Base-by-base conservation (phyloP, 2,888 invertebrate species). In the Phytoseiulus persimilis region DNA sequence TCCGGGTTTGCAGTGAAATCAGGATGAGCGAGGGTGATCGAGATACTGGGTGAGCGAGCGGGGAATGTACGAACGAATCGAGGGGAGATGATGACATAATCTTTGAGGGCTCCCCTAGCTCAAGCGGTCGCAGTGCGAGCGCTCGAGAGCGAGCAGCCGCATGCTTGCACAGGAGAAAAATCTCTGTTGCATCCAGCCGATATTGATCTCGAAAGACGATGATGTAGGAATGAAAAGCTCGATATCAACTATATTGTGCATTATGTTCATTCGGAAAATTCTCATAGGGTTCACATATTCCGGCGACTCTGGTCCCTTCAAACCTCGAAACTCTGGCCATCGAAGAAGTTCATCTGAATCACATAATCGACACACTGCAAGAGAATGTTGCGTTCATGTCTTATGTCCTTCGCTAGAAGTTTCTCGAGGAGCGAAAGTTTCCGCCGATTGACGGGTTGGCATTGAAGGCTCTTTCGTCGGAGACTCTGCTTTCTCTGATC, bases 281-380 rank as follows among this genome's bases (percentile, higher is more conserved):
- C 2, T 31, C 2, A 0, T 39, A 9, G 9, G 39, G 39, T 6
- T 6, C 39, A 39, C 39, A 39, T 39, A 6, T 39, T 39, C 39
- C 39, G n/a, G n/a, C n/a, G n/a, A n/a, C n/a, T n/a, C n/a, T n/a
- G n/a, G n/a, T n/a, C n/a, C n/a, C n/a, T 33, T 31, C 31, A 87
- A n/a, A 87, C 87, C 23, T 87, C 87, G 45, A 32, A 87, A 18
- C 45, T 87, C 87, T 39, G 32, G 14, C 87, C 87, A n/a, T 87
- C 87, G 32, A 87, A 87, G 33, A 87, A 87, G 11, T 87, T 87
- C 33, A 39, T 87, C 18, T 87, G 87, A 32, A 87, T 45, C 3
- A 87, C 87, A 87, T 39, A 87, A n/a, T 87, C 87, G 45, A 87
- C 87, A 33, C 87, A 87, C 33, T 87, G 87, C 11, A 87, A 33